Evolutionary conservation across 2,113 vertebrate species (phyloP).

Genomic region (Rynchops niger): DNA sequence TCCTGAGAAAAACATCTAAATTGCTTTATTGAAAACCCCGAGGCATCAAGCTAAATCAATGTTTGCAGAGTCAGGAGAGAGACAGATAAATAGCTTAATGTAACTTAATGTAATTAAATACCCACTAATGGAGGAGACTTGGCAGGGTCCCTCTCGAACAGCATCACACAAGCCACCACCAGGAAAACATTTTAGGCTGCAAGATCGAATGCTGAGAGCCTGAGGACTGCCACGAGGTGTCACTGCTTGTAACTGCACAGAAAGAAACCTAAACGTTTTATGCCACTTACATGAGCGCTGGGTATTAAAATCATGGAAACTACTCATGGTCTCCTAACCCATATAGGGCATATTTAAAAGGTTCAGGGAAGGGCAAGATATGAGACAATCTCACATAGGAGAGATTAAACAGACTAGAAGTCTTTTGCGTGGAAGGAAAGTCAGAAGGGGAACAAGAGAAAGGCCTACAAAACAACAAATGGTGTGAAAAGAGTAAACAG

Average conservation of each 20-base stretch:
- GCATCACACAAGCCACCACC: neutral
- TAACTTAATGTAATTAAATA: constrained; percentile 28
- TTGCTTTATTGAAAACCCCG: neutral
- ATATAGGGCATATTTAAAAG: neutral
- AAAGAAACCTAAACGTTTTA: neutral
- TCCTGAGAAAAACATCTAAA: neutral
- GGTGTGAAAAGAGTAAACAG: neutral
- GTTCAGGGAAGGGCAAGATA: neutral
- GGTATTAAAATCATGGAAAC: neutral
- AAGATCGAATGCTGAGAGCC: neutral
- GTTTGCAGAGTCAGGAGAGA: neutral
- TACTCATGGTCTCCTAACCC: neutral
- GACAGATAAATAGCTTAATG: constrained; percentile 32
- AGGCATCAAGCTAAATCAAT: neutral
- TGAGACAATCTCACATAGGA: neutral
- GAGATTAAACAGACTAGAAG: neutral
- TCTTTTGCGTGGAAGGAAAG: neutral
- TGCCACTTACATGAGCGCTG: neutral
- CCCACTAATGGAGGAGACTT: constrained; percentile 2
- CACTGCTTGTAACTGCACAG: neutral
- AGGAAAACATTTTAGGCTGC: neutral
- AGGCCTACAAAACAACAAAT: neutral
- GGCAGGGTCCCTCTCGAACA: neutral
- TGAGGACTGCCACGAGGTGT: neutral
- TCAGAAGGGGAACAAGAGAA: neutral